Evolutionary conservation across 2,797 vertebrate species (phyloP).

Genomic region (Acrossocheilus fasciatus): DNA sequence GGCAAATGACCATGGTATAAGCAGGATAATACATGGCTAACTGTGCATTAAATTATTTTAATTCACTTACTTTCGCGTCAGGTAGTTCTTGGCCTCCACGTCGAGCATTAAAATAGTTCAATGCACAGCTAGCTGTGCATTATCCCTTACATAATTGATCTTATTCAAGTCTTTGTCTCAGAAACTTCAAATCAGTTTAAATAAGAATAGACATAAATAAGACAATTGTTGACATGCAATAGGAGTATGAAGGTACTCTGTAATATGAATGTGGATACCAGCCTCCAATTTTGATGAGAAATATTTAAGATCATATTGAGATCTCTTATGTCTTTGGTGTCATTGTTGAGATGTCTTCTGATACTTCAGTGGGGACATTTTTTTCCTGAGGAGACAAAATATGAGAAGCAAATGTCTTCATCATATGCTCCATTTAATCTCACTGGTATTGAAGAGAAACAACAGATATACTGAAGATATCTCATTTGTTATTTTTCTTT

Average conservation of each 20-base stretch:
- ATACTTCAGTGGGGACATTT: neutral
- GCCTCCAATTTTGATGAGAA: neutral
- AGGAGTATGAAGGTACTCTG: neutral
- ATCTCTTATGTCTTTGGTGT: constrained; percentile 1
- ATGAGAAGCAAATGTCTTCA: neutral
- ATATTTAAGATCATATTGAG: neutral
- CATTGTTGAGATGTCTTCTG: neutral
- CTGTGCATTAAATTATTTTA: too few species aligned
- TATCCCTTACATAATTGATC: too few species aligned
- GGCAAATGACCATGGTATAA: too few species aligned
- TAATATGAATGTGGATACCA: neutral
- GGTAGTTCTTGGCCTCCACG: too few species aligned
- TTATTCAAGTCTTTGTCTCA: too few species aligned
- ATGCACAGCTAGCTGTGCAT: too few species aligned
- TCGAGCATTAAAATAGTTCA: too few species aligned
- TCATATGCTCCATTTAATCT: neutral
- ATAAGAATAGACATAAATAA: neutral
- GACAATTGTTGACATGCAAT: neutral
- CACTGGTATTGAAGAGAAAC: neutral
- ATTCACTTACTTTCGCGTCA: too few species aligned
- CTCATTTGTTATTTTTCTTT: neutral
- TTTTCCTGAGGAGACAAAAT: neutral
- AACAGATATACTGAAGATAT: neutral
- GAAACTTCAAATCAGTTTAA: neutral
- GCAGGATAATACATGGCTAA: too few species aligned